A percentile compares a stretch with the other conserved stretches of the same genome.
Conservation (phyloP, 2,797 vertebrate species). For the Neosilurus hyrtlii region DNA sequence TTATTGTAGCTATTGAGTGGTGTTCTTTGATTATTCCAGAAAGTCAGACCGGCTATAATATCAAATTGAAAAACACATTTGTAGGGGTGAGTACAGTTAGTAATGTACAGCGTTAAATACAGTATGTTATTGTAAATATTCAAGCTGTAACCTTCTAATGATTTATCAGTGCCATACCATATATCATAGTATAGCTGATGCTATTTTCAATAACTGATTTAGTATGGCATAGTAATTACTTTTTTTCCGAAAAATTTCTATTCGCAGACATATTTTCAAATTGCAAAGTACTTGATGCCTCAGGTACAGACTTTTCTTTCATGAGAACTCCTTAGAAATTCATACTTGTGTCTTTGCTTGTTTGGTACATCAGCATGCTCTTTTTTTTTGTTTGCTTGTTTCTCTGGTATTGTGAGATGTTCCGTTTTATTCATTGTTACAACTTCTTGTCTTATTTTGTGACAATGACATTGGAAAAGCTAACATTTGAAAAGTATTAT, state of each 20-base stretch:
- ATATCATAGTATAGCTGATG: not conserved
- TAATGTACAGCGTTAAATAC: not conserved
- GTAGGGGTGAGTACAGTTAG: not conserved
- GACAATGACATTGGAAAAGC: not conserved
- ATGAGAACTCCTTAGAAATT: not conserved
- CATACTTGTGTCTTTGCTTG: not conserved
- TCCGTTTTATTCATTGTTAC: not conserved
- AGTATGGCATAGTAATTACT: not conserved
- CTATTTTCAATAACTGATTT: not conserved
- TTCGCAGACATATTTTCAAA: not conserved
- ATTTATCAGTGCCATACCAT: not conserved
- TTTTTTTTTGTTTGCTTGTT: not conserved
- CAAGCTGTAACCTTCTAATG: not conserved
- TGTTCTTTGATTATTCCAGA: not conserved
- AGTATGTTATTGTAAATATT: not conserved
- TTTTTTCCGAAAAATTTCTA: not conserved
- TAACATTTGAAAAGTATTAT: not conserved
- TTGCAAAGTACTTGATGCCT: not conserved
- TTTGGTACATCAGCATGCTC: not conserved
- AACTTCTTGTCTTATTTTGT: not conserved
- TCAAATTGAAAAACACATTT: not conserved
- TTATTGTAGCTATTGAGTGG: too few species aligned
- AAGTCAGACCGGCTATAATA: not conserved
- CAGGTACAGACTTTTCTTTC: not conserved
- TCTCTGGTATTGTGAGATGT: not conserved